Conservation (phyloP, 2,888 invertebrate genomes). For the Scrobipalpa costella region DNA sequence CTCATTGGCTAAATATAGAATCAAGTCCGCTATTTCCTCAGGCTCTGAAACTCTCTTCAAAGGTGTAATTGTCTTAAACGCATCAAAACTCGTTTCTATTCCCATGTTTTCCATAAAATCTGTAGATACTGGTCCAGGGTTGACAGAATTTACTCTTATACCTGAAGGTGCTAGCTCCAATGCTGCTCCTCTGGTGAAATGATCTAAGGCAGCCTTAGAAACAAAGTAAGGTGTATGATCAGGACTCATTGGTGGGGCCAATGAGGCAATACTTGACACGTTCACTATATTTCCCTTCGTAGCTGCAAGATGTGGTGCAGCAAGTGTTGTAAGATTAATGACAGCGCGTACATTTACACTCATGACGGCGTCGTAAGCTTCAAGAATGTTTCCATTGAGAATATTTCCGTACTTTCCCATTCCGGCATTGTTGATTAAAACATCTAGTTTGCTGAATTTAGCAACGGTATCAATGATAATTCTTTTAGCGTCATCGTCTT, state of each 20-base stretch:
- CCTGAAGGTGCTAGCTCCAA: constrained; percentile 80
- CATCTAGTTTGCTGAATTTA: constrained; percentile 47
- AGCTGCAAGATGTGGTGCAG: constrained; percentile 45
- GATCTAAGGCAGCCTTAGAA: constrained; percentile 88
- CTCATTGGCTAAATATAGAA: constrained; percentile 39
- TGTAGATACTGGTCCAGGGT: constrained; percentile 86
- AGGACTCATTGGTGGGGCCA: background rate
- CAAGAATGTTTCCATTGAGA: constrained; percentile 38
- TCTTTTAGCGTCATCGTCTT: constrained; percentile 41
- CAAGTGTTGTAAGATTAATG: constrained; percentile 43
- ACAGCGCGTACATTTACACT: constrained; percentile 46
- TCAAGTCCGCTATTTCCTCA: constrained; percentile 41
- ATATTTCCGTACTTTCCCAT: constrained; percentile 35
- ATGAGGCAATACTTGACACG: constrained; percentile 46
- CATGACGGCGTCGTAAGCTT: constrained; percentile 45
- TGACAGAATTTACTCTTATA: constrained; percentile 85
- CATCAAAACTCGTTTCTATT: constrained; percentile 72
- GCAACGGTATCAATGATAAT: constrained; percentile 44
- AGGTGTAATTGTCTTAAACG: constrained; percentile 24
- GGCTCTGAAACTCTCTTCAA: constrained; percentile 34
- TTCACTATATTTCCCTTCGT: constrained; percentile 55
- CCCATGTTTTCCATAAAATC: constrained; percentile 49
- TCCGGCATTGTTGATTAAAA: constrained; percentile 54
- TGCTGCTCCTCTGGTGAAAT: constrained; percentile 86
- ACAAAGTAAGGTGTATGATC: constrained; percentile 74